These are phyloP conservation scores for Patagioenas fasciata DNA, from an alignment of 2,113 vertebrate genomes.

Conservation along the genomic window DNA sequence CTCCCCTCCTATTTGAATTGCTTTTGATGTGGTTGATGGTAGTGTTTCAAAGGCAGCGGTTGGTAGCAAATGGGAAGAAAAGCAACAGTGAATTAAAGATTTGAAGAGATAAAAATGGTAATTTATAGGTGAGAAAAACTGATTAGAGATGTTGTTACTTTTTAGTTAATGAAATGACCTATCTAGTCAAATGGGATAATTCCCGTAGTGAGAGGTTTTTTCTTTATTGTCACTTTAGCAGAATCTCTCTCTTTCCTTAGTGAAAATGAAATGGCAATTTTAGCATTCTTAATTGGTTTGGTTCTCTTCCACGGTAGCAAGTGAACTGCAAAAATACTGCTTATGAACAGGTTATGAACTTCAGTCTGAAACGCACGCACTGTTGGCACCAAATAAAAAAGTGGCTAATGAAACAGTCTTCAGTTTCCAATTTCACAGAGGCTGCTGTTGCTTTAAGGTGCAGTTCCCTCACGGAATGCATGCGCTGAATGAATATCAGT, in stretches of 20 bases:
- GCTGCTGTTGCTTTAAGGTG: constrained; percentile 63
- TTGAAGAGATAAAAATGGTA: constrained; percentile 18
- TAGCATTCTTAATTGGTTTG: constrained; percentile 64
- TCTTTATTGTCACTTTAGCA: constrained; percentile 47
- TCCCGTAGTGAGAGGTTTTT: background rate
- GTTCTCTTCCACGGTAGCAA: constrained; percentile 43
- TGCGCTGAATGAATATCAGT: constrained; percentile 64
- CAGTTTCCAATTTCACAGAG: constrained; percentile 73
- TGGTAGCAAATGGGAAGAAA: constrained; percentile 23
- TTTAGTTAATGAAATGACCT: constrained; percentile 58
- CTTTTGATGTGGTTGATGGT: background rate
- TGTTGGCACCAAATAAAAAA: constrained; percentile 32
- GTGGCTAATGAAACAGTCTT: constrained; percentile 52
- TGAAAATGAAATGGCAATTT: constrained; percentile 39
- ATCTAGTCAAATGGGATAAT: constrained; percentile 17
- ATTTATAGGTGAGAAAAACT: constrained; percentile 33
- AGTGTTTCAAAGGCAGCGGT: constrained; percentile 8
- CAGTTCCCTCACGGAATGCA: constrained; percentile 24
- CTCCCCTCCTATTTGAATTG: background rate
- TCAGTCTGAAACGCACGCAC: constrained; percentile 34
- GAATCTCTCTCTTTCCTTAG: constrained; percentile 26
- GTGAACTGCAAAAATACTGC: constrained; percentile 38
- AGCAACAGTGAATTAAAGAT: constrained; percentile 46
- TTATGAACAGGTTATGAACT: constrained; percentile 37
- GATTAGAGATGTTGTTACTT: constrained; percentile 36